Base-by-base conservation (phyloP, 2,113 vertebrate species). In the Otus sunia region DNA sequence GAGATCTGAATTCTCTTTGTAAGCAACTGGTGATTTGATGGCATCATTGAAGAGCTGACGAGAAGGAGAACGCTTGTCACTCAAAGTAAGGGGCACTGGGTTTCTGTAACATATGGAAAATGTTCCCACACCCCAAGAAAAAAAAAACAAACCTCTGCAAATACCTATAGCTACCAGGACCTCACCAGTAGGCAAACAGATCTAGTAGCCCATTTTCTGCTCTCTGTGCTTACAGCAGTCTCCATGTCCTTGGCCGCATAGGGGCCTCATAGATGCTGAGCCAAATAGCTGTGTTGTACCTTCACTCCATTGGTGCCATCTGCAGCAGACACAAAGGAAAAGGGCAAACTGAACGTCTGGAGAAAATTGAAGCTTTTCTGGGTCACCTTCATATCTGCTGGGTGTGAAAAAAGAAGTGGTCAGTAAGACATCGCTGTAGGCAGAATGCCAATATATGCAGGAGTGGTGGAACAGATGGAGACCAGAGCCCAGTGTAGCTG, bases 251-350 rank as follows among this genome's bases (percentile, higher is more conserved):
- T 39, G 39, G 39, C 39, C 12, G 39, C 39, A 39, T 39, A 39
- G 39, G 39, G 39, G 39, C 12, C 39, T 39, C 39, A 12, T 39
- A 39, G 39, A 16, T 45, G 30, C 41, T 43, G 34, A 86, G 20
- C 11, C 45, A 64, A 39, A 52, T 1, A 73, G 20, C 22, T 23
- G 4, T 21, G n/a, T 11, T 34, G 90, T 96, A 99, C 99, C 99
- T 99, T 99, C 34, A 99, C 99, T 5, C 99, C 99, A 0, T 99
- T 99, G 64, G 99, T 99, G 50, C 99, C 99, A 53, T 99, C 99
- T 4, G 99, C 99, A 41, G 99, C 99, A 43, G 99, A 99, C 27
- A 99, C 99, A 66, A 99, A 99, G 96, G 99, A 99, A 92, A 99
- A 98, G 12, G 99, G 99, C 59, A 99, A 98, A 43, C 98, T 98